phyloP scores from a whole-genome alignment of 1,140 invertebrate species.

The Cyclina sinensis region DNA sequence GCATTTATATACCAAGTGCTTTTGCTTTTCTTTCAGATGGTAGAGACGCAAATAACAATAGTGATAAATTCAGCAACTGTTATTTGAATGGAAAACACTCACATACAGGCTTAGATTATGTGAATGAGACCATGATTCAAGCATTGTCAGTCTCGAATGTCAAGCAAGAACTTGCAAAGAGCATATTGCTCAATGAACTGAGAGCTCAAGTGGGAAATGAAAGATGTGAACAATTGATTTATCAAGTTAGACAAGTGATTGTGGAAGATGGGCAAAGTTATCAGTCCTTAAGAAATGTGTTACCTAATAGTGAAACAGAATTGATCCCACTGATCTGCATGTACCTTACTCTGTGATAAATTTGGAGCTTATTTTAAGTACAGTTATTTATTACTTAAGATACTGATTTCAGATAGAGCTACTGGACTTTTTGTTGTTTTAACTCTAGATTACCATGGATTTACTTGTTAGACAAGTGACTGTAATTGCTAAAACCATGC shows the following conservation, averaged over 20 bases:
- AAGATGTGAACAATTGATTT: slow-evolving; percentile 15
- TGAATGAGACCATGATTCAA: slow-evolving; percentile 2
- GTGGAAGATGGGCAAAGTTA: slow-evolving; percentile 15
- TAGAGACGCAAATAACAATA: slow-evolving; percentile 14
- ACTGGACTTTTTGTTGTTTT: too few relatives aligned
- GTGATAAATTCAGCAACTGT: neutral
- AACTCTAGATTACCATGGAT: too few relatives aligned
- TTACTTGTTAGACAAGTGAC: too few relatives aligned
- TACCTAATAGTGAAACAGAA: neutral
- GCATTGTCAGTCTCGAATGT: neutral
- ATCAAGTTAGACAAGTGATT: neutral
- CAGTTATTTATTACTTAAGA: too few relatives aligned
- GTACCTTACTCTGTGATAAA: neutral
- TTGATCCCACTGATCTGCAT: neutral
- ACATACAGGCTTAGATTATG: neutral
- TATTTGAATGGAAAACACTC: neutral
- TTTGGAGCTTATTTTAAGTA: too few relatives aligned
- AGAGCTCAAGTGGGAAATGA: neutral
- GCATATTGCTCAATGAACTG: slow-evolving; percentile 2
- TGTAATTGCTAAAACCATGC: too few relatives aligned
- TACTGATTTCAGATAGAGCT: too few relatives aligned
- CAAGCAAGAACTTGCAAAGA: neutral
- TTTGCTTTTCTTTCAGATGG: too few relatives aligned
- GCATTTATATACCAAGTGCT: too few relatives aligned
- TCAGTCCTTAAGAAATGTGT: neutral